phyloP scores from a whole-genome alignment of 2,113 vertebrate species.

The Calypte anna region DNA sequence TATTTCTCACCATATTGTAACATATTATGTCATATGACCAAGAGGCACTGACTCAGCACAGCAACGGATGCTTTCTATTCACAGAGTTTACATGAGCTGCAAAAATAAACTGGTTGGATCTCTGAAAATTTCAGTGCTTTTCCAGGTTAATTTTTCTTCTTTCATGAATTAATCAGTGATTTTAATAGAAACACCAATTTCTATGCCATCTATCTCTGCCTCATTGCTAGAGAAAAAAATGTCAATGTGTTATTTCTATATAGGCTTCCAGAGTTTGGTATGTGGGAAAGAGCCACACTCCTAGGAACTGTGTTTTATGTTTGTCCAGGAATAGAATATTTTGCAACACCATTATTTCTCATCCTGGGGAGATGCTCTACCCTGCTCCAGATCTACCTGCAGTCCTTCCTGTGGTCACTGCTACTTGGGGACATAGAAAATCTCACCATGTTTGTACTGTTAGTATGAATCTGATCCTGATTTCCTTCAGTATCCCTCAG shows the following conservation, averaged over 20 bases:
- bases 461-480: not conserved
- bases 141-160: not conserved
- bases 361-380: not conserved
- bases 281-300: not conserved
- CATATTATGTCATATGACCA: not conserved
- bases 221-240: not conserved
- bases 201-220: not conserved
- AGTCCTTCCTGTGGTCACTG: not conserved
- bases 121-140: not conserved
- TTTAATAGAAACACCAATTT: not conserved
- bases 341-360: not conserved
- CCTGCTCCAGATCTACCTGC: not conserved
- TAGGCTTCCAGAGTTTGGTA: not conserved
- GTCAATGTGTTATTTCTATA: not conserved
- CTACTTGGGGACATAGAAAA: not conserved
- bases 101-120: not conserved
- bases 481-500: not conserved
- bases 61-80: not conserved
- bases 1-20: not conserved
- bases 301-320: not conserved
- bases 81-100: not conserved
- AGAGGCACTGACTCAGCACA: not conserved
- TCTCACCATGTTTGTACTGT: not conserved
- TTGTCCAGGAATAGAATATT: not conserved
- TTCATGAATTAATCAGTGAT: not conserved